A percentile compares a stretch with the other conserved stretches of the same genome.
These are phyloP conservation scores for Coregonus clupeaformis DNA, from an alignment of 2,113 vertebrate genomes.

Conservation along the genomic window DNA sequence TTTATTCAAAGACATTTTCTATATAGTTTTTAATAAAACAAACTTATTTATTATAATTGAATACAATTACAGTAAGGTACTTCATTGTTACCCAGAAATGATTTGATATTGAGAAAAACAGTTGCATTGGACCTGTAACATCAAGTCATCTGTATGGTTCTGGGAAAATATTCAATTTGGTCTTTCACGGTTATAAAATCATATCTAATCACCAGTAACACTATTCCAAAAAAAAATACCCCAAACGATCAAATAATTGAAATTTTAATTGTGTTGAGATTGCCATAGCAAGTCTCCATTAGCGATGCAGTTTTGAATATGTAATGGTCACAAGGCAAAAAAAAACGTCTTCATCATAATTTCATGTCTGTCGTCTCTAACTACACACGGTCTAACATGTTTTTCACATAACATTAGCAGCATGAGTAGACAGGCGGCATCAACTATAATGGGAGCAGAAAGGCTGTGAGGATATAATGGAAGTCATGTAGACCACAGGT, in stretches of 20 bases:
- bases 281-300: slow-evolving; percentile 54
- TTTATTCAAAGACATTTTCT: no score
- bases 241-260: neutral
- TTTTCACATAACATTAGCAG: slow-evolving; percentile 44
- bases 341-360: slow-evolving; percentile 53
- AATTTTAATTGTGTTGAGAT: slow-evolving; percentile 33
- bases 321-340: slow-evolving; percentile 24
- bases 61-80: no score
- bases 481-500: slow-evolving; percentile 23
- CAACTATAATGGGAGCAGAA: slow-evolving; percentile 34
- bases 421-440: slow-evolving; percentile 43
- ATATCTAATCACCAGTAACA: neutral
- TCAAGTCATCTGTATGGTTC: no score
- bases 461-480: slow-evolving; percentile 17
- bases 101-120: no score
- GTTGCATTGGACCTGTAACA: no score
- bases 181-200: no score
- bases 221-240: neutral
- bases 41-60: no score
- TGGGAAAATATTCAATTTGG: no score
- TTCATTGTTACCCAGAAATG: no score
- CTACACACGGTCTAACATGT: slow-evolving; percentile 18
- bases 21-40: no score
- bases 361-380: slow-evolving; percentile 56
- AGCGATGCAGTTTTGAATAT: slow-evolving; percentile 64